Base-by-base conservation (phyloP, 1,140 invertebrate genomes). In the Pseudomyrmex concolor region DNA sequence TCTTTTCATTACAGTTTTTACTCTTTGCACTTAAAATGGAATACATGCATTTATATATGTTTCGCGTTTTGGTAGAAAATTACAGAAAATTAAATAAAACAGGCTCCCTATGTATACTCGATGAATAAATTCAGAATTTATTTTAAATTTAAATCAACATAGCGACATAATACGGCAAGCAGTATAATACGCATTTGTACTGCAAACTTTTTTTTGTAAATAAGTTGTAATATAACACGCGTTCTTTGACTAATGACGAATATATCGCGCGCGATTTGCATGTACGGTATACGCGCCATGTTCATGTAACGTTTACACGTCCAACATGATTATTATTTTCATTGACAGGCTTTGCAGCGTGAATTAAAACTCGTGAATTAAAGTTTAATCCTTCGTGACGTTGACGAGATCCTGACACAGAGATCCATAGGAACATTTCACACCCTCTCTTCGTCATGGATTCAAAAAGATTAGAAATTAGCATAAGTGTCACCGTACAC, bases 361-460 rank as follows among this genome's bases (percentile, higher is more conserved):
- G 87, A 90, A 90, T 87, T 63, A 78, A 76, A 86, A 86, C 87
- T 88, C 86, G 90, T 34, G 34, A 34, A 34, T 34, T 34, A 34
- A 84, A 90, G 89, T 91, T 90, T 89, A 91, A 91, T 90, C 90
- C 86, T 57, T 43, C 48, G 51, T 91, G 90, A 91, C 90, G 90
- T 87, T 91, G 90, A 91, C 89, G 90, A 90, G 90, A 85, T 72
- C 90, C 89, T 90, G 90, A 91, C 90, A 84, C 89, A 81, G 86
- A 90, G 89, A 91, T 90, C 83, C 88, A 84, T 54, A 64, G 82
- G 86, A 87, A 89, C 89, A 88, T 84, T 89, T 77, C 86, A 57
- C 59, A 63, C 60, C 62, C 83, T 70, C 83, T 87, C 89, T 83
- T 84, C 73, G 54, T 50, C 60, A n/a, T 57, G 55, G 66, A 64